Base-by-base conservation (phyloP, 2,113 vertebrate genomes). In the Pygoscelis antarcticus region DNA sequence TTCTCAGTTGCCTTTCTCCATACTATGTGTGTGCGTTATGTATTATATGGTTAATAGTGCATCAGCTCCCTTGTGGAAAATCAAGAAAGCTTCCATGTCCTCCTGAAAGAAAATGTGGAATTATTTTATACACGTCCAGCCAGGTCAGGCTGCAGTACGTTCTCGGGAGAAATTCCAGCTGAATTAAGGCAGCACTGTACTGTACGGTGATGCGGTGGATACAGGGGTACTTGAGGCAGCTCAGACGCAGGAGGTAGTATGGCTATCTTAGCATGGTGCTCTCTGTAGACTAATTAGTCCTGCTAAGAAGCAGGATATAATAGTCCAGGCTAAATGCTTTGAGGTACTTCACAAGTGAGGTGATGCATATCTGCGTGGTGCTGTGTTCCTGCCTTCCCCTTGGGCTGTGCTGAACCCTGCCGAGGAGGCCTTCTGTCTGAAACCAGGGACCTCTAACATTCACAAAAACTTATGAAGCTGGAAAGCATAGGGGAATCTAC, bases 251-350 rank as follows among this genome's bases (percentile, higher is more conserved):
- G 44, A 60, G 57, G 38, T 49, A 83, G 82, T 25, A 32, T 13
- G 66, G 36, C 75, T 90, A 4, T 40, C 87, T 88, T 70, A 91
- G 81, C 70, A 54, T 5, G 30, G 27, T 69, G 40, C 66, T 94
- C 91, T 85, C 93, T 69, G 75, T 80, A 70, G 95, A 61, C 54
- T 91, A 95, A 94, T 95, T 97, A 95, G 78, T 61, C 66, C 82
- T 88, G 52, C 75, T 93, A 94, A 83, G 78, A 83, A 87, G 62
- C 47, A 71, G 77, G 64, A 62, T 87, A 27, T 70, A 86, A 74
- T 30, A 83, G 42, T 34, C 81, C 21, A 32, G 34, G 44, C 36
- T 65, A 93, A 93, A 57, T 40, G 46, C n/a, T 84, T 60, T 64
- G 78, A 75, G 78, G 51, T 49, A 44, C 26, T 90, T 87, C 66